Percentiles rank a stretch among this genome's conserved stretches.
Evolutionary conservation across 2,888 invertebrate species (phyloP).

Genomic region (Cheilosia vulpina): DNA sequence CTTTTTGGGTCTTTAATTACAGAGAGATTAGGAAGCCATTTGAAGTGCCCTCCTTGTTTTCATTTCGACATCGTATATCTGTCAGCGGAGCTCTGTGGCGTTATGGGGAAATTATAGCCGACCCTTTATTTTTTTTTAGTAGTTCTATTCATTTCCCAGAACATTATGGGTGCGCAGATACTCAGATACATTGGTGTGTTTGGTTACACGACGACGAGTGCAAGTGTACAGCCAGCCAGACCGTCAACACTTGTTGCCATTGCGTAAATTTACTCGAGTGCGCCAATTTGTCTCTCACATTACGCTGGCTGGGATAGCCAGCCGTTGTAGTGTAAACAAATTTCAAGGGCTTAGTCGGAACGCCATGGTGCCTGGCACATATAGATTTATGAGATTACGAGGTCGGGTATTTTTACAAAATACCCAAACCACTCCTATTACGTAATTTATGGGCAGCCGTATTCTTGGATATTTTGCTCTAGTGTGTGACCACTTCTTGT

Average conservation of each 20-base stretch:
- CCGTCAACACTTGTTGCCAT: conserved; percentile 74
- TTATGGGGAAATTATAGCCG: conserved; percentile 59
- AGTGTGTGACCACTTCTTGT: conserved; percentile 73
- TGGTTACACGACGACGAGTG: conserved; percentile 26
- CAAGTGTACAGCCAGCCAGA: conserved; percentile 29
- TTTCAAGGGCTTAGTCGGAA: conserved; percentile 74
- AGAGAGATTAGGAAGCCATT: conserved; percentile 67
- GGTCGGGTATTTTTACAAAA: conserved; percentile 74
- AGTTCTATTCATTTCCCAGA: conserved; percentile 50
- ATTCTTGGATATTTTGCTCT: conserved; percentile 40
- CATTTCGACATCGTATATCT: conserved; percentile 65
- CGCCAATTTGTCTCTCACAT: conserved; percentile 75
- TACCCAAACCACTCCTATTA: conserved; percentile 75
- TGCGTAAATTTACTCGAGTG: conserved; percentile 73
- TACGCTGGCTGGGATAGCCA: conserved; percentile 41
- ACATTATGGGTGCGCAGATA: conserved; percentile 49
- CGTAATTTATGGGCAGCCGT: conserved; percentile 68
- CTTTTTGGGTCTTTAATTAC: conserved; percentile 47
- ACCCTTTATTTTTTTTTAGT: conserved; percentile 23
- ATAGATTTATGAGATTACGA: conserved; percentile 73
- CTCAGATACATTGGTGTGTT: conserved; percentile 20
- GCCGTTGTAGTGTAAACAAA: conserved; percentile 70
- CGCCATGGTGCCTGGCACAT: conserved; percentile 41
- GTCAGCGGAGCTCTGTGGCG: conserved; percentile 69
- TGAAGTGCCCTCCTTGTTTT: conserved; percentile 68